A percentile compares a stretch with the other conserved stretches of the same genome.
These are phyloP conservation scores for Philereme vetulata DNA, from an alignment of 2,888 invertebrate species.

Conservation along the genomic window DNA sequence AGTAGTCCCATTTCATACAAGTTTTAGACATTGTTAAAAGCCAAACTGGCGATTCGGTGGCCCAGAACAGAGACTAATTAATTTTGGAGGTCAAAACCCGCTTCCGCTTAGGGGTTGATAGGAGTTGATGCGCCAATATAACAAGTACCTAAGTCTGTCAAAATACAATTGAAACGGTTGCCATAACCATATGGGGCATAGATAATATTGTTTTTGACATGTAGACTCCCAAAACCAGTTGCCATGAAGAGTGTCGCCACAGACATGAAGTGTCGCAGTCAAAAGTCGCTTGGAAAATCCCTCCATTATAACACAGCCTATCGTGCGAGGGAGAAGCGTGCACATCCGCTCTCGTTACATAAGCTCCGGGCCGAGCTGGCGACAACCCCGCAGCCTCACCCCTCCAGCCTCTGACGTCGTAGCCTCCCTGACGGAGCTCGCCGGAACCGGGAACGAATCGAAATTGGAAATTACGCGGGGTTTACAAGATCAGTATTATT, in stretches of 20 bases:
- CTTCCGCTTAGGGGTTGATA: too few relatives aligned
- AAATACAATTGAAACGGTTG: too few relatives aligned
- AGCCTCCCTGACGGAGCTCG: constrained; percentile 37
- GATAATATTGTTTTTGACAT: too few relatives aligned
- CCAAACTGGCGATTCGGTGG: too few relatives aligned
- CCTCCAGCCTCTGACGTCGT: constrained; percentile 33
- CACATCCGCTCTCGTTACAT: constrained; percentile 81
- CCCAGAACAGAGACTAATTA: too few relatives aligned
- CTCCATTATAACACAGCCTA: constrained; percentile 43
- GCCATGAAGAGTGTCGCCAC: constrained; percentile 6
- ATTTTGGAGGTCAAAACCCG: too few relatives aligned
- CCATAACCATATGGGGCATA: too few relatives aligned
- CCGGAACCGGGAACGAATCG: constrained; percentile 39
- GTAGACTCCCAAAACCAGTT: too few relatives aligned
- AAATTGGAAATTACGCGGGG: constrained; percentile 32
- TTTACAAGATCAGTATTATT: constrained; percentile 29
- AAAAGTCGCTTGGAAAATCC: constrained; percentile 49
- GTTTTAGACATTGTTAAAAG: too few relatives aligned
- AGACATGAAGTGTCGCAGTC: constrained; percentile 22
- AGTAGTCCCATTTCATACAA: too few relatives aligned
- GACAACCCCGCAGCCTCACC: constrained; percentile 44
- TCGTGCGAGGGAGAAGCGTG: constrained; percentile 68
- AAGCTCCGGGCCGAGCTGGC: constrained; percentile 80
- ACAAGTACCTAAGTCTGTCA: too few relatives aligned
- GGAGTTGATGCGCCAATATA: too few relatives aligned